Conservation (phyloP, 1,140 invertebrate species). For the Laupala kohalensis region DNA sequence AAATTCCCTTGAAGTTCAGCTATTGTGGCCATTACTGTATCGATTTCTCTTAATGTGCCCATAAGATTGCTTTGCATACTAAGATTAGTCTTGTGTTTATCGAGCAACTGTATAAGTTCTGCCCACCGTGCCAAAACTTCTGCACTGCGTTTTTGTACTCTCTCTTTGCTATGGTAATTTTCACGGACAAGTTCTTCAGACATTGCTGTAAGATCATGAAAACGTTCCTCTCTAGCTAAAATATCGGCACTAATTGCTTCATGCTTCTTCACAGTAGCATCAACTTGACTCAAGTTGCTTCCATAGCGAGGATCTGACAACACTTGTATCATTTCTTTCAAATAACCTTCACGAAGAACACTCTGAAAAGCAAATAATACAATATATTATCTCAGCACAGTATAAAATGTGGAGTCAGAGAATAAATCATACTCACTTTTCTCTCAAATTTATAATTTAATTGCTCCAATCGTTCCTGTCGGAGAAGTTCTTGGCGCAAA, state of each 20-base stretch:
- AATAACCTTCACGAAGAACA: conserved; percentile 78
- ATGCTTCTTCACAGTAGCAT: conserved; percentile 95
- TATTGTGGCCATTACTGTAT: conserved; percentile 71
- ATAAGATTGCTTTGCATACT: conserved; percentile 62
- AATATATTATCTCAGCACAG: no score
- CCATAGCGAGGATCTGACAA: conserved; percentile 84
- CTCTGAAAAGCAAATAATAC: conserved; percentile 40
- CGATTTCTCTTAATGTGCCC: conserved; percentile 80
- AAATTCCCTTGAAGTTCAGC: conserved; percentile 71
- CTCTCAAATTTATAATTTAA: conserved; percentile 91
- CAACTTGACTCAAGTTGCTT: conserved; percentile 81
- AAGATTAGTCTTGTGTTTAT: conserved; percentile 74
- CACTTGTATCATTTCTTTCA: conserved; percentile 97
- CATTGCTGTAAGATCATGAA: conserved; percentile 84
- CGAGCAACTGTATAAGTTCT: conserved; percentile 68
- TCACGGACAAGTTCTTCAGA: conserved; percentile 79
- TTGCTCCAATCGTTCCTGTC: conserved; percentile 89
- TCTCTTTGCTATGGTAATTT: conserved; percentile 80
- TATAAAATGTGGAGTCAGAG: no score
- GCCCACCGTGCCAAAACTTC: conserved; percentile 83
- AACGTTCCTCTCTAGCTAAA: conserved; percentile 79
- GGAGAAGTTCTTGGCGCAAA: conserved; percentile 74
- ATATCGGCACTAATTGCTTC: conserved; percentile 97
- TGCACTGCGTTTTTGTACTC: conserved; percentile 65
- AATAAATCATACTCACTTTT: conserved; percentile 62